A percentile compares a stretch with the other conserved stretches of the same genome.
These are phyloP conservation scores for Portevinia maculata DNA, from an alignment of 2,888 invertebrate genomes.

Conservation along the genomic window DNA sequence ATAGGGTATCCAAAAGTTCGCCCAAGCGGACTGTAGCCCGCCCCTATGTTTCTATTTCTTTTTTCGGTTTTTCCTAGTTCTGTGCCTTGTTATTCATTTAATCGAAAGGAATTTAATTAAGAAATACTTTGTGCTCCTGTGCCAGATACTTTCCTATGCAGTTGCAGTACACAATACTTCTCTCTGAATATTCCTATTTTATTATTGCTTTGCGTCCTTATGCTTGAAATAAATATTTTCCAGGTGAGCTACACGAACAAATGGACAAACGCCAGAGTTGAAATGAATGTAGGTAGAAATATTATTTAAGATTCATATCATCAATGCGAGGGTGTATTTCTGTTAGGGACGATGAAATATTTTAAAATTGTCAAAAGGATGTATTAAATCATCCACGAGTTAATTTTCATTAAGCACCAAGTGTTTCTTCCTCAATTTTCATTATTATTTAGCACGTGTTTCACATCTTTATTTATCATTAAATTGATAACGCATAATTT, in stretches of 20 bases:
- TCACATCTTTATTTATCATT: too few relatives aligned
- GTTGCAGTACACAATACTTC: neutral
- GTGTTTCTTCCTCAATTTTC: too few relatives aligned
- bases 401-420: too few relatives aligned
- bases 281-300: slow-evolving; percentile 36
- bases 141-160: slow-evolving; percentile 34
- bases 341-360: neutral
- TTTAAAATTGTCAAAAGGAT: neutral
- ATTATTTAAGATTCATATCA: slow-evolving; percentile 60
- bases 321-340: slow-evolving; percentile 30
- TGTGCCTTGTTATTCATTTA: slow-evolving; percentile 51
- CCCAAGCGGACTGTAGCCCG: too few relatives aligned
- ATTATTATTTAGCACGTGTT: too few relatives aligned
- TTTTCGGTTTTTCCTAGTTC: neutral
- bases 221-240: slow-evolving; percentile 11
- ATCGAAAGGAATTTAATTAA: slow-evolving; percentile 72
- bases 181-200: neutral
- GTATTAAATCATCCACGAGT: too few relatives aligned
- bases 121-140: slow-evolving; percentile 57
- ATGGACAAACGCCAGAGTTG: slow-evolving; percentile 24
- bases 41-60: too few relatives aligned
- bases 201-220: slow-evolving; percentile 4
- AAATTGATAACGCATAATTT: too few relatives aligned
- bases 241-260: slow-evolving; percentile 34
- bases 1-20: too few relatives aligned